Base-by-base conservation (phyloP, 2,888 invertebrate genomes). In the Clunio marinus region DNA sequence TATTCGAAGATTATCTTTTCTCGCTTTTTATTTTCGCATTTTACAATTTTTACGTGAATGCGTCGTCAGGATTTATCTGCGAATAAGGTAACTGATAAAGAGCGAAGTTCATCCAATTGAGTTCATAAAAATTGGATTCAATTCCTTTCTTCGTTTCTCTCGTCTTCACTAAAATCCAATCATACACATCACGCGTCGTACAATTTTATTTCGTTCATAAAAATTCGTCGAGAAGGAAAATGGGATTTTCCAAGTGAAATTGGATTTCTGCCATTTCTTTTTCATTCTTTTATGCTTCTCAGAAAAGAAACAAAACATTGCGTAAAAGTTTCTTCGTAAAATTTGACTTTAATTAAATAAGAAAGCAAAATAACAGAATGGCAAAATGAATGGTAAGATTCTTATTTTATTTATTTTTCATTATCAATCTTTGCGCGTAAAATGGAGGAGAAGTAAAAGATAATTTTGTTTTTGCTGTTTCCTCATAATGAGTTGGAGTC, bases 11-110 rank as follows among this genome's bases (percentile, higher is more conserved):
- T 45, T 63, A 45, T 45, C 45, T 45, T 37, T 17, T 41, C 25
- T 45, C 15, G 24, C 57, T 57, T 57, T 57, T 57, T 57, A 27
- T 57, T 57, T 27, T 57, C 57, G n/a, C 57, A 57, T 57, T 57
- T 57, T 57, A 57, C 57, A 57, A 57, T 57, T 57, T 57, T n/a
- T 32, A 10, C 57, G 27, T 51, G 51, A 17, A 51, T 51, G 51
- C 22, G 7, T 15, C 13, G 15, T n/a, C 15, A n/a, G 51, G 51
- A 17, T 51, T 51, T 51, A 22, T 51, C n/a, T 51, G 51, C 22
- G 51, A 51, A 51, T 51, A 22, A 51, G 51, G 51, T 51, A 4
- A 51, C 51, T 51, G 51, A 51, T 51, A 51, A 51, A 22, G 7
- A 5, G 41, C 41, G 41, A 2, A 41, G 41, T 41, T 41, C 41